Base-by-base conservation (phyloP, 2,113 vertebrate species). In the Arvicanthis niloticus region DNA sequence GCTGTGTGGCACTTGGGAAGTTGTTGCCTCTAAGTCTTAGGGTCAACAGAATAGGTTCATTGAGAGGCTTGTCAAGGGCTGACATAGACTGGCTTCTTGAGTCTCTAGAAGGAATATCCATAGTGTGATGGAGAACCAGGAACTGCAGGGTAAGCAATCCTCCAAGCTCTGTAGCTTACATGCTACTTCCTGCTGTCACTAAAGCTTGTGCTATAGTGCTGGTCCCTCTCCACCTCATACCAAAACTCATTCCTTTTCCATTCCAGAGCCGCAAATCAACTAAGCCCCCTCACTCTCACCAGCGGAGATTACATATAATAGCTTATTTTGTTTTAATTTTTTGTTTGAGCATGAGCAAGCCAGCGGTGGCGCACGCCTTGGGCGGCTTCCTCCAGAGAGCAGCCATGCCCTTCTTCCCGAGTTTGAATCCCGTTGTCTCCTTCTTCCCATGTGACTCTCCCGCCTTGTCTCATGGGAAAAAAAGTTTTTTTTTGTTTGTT, bases 191-290 rank as follows among this genome's bases (percentile, higher is more conserved):
- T 88, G 84, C 48, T 21, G n/a, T 29, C 58, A 42, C 34, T 21
- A 48, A 86, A 91, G 84, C n/a, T 42, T 58, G 9, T 9, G 31
- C 3, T 3, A 58, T 56, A 4, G 19, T 48, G 15, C 70, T 72
- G n/a, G 48, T 37, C 72, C 56, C 56, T 73, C 34, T 88, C 17
- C 21, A 7, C 3, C 8, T 60, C 24, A 62, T 13, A 48, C 42
- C 34, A 53, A 91, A 96, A 48, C 65, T 77, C 16, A 5, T 8
- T 80, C 31, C 15, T 81, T 92, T 89, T 34, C 56, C 19, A 53
- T 67, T 93, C 72, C 42, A 56, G 81, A 88, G 45, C 45, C 60
- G 24, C 67, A 82, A 87, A 91, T 12, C 94, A 96, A 31, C 24
- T n/a, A 80, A 12, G 45, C 88, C 37, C 17, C 15, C 53, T 42